Evolutionary conservation across 1,140 invertebrate species (phyloP), one percentile per base, ranked within the genome.

Genomic region (Geopemphigus sp.): DNA sequence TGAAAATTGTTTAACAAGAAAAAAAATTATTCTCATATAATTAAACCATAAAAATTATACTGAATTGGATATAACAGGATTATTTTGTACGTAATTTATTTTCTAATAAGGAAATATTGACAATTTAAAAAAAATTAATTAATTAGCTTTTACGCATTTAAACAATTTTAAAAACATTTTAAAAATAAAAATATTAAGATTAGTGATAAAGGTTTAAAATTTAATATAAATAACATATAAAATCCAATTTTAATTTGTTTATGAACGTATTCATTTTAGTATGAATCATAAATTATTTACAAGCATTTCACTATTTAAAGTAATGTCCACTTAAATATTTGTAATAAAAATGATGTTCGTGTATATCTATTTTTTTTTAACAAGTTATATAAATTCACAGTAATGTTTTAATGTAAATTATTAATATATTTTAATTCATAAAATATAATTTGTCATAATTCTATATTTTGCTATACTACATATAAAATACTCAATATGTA

Each of bases 391-490:
- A 61, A 39, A 32, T 63, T 63, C 2, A 61, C 10, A 24, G 59
- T 61, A 63, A 63, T 8, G 17, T 63, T 32, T 29, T 39, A 64
- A 19, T 5, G 19, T 39, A 39, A 39, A n/a, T 64, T n/a, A 39
- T 19, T 17, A 19, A 63, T 2, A 63, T 63, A 63, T 63, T 63
- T 63, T 63, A 63, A 63, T 63, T 63, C 15, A 63, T 17, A 19
- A 63, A 32, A 29, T 17, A 63, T 29, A 63, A 32, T 50, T 63
- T 63, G 32, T 63, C 2, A 63, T 14, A 39, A 0, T 32, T 63
- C 1, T 32, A 8, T 32, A 68, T 24, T 17, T 47, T 10, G 6
- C 24, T 15, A 26, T 22, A 10, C 17, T 61, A 70, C 17, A 26
- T 6, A 10, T 53, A 50, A 29, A 47, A 66, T 47, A 70, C 45